These are phyloP conservation scores for Odontomachus brunneus DNA, from an alignment of 1,140 invertebrate species.

Conservation along the genomic window DNA sequence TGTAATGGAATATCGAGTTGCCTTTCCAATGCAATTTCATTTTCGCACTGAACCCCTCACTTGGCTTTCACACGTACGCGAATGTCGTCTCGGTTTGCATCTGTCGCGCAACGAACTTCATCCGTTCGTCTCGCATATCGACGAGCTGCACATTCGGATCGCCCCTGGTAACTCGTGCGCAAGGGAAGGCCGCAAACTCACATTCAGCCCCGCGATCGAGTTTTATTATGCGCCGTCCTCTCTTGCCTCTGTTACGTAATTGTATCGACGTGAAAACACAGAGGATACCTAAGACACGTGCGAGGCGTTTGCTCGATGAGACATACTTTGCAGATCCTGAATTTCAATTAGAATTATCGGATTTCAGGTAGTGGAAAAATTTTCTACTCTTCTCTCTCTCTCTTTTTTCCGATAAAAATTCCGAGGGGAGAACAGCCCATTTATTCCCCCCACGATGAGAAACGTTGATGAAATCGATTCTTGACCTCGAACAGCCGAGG, in stretches of 20 bases:
- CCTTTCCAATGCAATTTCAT: constrained; percentile 49
- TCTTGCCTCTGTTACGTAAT: neutral
- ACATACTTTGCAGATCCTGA: neutral
- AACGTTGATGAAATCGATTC: constrained; percentile 18
- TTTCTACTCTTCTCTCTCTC: too few species aligned
- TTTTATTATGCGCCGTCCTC: constrained; percentile 15
- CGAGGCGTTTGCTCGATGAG: neutral
- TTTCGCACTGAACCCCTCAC: constrained; percentile 18
- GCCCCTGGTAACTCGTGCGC: neutral
- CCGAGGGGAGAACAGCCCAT: neutral
- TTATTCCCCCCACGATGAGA: neutral
- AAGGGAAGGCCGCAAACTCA: neutral
- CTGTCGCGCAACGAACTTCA: constrained; percentile 47
- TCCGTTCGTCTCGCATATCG: neutral
- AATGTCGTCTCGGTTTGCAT: constrained; percentile 48
- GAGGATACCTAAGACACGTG: neutral
- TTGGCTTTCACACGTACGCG: constrained; percentile 10
- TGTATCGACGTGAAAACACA: neutral
- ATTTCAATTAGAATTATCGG: constrained; percentile 25
- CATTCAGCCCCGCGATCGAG: neutral
- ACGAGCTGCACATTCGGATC: neutral
- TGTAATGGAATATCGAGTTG: constrained; percentile 73
- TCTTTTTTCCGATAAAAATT: neutral
- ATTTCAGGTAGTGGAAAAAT: neutral
- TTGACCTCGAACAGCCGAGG: neutral